These are phyloP conservation scores for Syngnathus rostellatus DNA, from an alignment of 2,797 vertebrate genomes.

Conservation along the genomic window DNA sequence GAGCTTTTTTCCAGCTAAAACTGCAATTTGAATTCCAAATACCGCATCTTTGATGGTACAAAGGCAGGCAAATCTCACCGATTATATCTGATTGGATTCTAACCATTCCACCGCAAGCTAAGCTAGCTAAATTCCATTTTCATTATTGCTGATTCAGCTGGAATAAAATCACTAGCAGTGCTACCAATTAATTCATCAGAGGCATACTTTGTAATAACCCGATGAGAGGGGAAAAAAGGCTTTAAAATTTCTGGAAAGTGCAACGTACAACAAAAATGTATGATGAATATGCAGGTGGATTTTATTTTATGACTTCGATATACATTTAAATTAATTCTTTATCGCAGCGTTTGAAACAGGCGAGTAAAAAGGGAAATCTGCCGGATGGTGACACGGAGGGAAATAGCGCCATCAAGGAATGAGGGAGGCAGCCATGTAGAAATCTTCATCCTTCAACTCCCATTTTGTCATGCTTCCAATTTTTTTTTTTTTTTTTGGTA, in stretches of 20 bases:
- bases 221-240: not conserved
- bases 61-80: not conserved
- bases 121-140: slow-evolving; percentile 13
- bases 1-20: not conserved
- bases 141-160: slow-evolving; percentile 37
- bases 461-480: slow-evolving; percentile 35
- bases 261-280: slow-evolving; percentile 24
- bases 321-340: not conserved
- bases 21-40: slow-evolving; percentile 2
- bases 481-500: not conserved
- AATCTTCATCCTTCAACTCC: slow-evolving; percentile 30
- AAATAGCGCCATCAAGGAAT: slow-evolving; percentile 34
- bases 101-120: slow-evolving; percentile 9
- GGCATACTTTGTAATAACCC: slow-evolving; percentile 13
- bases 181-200: slow-evolving; percentile 17
- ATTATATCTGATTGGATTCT: not conserved
- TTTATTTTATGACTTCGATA: not conserved
- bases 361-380: slow-evolving; percentile 12
- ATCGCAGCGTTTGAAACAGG: not conserved
- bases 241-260: slow-evolving; percentile 15
- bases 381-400: slow-evolving; percentile 14
- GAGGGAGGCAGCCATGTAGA: slow-evolving; percentile 18
- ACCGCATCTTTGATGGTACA: slow-evolving; percentile 1
- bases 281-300: slow-evolving; percentile 7
- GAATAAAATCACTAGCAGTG: slow-evolving; percentile 8